phyloP scores from a whole-genome alignment of 2,797 vertebrate species.

The Schizopygopsis malacanthus region DNA sequence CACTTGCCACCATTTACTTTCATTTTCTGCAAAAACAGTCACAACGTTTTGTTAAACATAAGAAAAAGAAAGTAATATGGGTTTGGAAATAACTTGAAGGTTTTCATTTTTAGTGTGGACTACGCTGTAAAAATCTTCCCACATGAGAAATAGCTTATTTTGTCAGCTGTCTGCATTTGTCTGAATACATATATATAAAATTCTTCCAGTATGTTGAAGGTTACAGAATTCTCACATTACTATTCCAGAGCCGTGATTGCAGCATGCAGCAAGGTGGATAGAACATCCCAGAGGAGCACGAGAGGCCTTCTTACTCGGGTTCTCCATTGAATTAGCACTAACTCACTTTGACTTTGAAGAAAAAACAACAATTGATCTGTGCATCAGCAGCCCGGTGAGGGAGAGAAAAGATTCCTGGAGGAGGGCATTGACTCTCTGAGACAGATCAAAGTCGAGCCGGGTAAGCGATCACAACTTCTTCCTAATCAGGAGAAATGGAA shows the following conservation, averaged over 20 bases:
- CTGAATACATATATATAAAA: background rate
- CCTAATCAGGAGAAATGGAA: conserved; percentile 54
- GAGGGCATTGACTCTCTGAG: conserved; percentile 53
- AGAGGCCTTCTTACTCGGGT: conserved; percentile 60
- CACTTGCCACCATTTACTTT: background rate
- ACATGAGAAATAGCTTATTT: background rate
- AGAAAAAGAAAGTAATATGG: background rate
- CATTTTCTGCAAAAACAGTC: background rate
- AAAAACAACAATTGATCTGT: conserved; percentile 61
- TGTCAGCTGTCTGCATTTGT: background rate
- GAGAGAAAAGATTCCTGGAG: conserved; percentile 48
- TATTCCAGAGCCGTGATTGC: conserved; percentile 53
- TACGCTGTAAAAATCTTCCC: background rate
- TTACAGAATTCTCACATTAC: conserved; percentile 46
- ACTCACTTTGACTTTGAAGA: conserved; percentile 58
- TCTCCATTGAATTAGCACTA: conserved; percentile 63
- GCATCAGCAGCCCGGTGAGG: conserved; percentile 44
- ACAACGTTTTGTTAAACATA: background rate
- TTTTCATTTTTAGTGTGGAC: background rate
- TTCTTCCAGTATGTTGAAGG: conserved; percentile 13
- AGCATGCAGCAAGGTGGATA: conserved; percentile 52
- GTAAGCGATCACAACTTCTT: conserved; percentile 52
- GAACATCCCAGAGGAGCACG: conserved; percentile 44
- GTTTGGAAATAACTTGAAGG: background rate
- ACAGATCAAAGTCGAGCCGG: conserved; percentile 57